Evolutionary conservation across 1,140 invertebrate genomes (phyloP).

Genomic region (Eulimnadia texana): DNA sequence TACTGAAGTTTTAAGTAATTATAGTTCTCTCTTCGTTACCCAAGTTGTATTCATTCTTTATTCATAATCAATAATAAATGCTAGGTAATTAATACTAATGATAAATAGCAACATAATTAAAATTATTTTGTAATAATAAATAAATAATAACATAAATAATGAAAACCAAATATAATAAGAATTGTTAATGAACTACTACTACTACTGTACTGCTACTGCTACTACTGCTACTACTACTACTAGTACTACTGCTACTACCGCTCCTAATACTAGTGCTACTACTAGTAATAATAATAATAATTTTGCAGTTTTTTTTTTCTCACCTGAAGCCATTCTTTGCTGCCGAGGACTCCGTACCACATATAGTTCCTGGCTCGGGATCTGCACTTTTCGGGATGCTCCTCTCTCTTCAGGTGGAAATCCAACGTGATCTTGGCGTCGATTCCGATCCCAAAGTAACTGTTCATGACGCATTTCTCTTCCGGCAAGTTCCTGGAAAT

Average conservation of each 20-base stretch:
- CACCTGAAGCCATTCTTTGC: conserved; percentile 67
- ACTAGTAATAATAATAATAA: neutral
- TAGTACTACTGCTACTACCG: no score
- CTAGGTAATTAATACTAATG: no score
- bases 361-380: conserved; percentile 82
- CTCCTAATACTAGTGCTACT: no score
- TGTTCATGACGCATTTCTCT: conserved; percentile 95
- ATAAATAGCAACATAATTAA: no score
- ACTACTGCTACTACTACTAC: no score
- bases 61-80: no score
- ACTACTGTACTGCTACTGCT: no score
- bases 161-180: neutral
- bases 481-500: conserved; percentile 65
- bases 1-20: no score
- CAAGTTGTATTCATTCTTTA: no score
- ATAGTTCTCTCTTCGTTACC: no score
- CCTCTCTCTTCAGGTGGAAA: conserved; percentile 94
- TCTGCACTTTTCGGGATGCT: conserved; percentile 93
- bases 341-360: conserved; percentile 79
- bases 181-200: neutral
- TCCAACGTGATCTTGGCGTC: conserved; percentile 96
- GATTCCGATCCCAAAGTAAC: conserved; percentile 97
- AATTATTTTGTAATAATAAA: no score
- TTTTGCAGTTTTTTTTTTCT: neutral
- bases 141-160: no score